Conservation (phyloP, 2,888 invertebrate species). For the Leptarthrus brevirostris region DNA sequence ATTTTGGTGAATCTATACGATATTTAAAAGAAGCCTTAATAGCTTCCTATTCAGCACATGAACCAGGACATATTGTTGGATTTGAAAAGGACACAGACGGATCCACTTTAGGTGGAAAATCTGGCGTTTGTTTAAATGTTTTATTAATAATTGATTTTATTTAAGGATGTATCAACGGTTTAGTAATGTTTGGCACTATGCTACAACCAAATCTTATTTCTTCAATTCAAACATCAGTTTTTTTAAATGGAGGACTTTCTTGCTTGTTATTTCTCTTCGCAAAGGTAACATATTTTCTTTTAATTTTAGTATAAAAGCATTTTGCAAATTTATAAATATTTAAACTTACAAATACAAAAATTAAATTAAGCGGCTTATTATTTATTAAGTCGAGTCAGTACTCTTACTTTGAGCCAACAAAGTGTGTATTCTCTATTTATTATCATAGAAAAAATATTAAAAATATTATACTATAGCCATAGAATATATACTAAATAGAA, state of each 20-base stretch:
- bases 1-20: slow-evolving; percentile 65
- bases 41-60: slow-evolving; percentile 73
- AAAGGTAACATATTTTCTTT: slow-evolving; percentile 69
- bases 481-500: too few relatives aligned
- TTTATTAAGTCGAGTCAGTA: too few relatives aligned
- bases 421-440: too few relatives aligned
- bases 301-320: too few relatives aligned
- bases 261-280: slow-evolving; percentile 77
- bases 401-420: too few relatives aligned
- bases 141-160: background rate
- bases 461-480: too few relatives aligned
- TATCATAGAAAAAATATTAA: too few relatives aligned
- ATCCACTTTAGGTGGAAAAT: slow-evolving; percentile 55
- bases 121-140: background rate
- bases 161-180: slow-evolving; percentile 59
- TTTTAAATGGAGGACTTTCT: slow-evolving; percentile 72
- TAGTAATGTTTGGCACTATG: slow-evolving; percentile 62
- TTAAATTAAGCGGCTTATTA: too few relatives aligned
- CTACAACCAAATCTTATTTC: slow-evolving; percentile 59
- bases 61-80: slow-evolving; percentile 69
- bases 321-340: too few relatives aligned
- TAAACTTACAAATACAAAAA: too few relatives aligned
- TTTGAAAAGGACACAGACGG: slow-evolving; percentile 57
- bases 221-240: slow-evolving; percentile 63
- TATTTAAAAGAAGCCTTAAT: slow-evolving; percentile 73